Evolutionary conservation across 2,888 invertebrate species (phyloP).

Genomic region (Cyrtodaria siliqua): DNA sequence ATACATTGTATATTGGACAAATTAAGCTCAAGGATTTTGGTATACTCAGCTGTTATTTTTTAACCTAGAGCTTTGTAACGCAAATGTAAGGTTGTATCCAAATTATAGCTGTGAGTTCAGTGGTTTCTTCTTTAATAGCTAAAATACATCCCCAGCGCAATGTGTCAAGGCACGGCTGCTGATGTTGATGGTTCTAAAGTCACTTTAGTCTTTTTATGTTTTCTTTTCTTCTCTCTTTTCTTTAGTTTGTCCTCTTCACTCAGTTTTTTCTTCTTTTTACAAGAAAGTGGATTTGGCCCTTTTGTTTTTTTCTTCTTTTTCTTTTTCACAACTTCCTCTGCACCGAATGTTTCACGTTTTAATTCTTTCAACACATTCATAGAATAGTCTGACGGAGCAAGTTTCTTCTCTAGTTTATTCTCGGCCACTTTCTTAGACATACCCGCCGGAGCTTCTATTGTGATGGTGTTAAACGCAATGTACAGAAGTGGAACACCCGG

Average conservation of each 20-base stretch:
- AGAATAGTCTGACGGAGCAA: slow-evolving; percentile 81
- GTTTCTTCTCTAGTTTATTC: slow-evolving; percentile 87
- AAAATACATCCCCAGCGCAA: too few relatives aligned
- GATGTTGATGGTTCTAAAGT: slow-evolving; percentile 26
- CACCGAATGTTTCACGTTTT: slow-evolving; percentile 83
- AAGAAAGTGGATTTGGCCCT: slow-evolving; percentile 94
- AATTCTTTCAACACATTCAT: slow-evolving; percentile 82
- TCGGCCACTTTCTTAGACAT: slow-evolving; percentile 89
- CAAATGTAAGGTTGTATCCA: too few relatives aligned
- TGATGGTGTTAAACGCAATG: slow-evolving; percentile 94
- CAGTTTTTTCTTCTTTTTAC: slow-evolving; percentile 89
- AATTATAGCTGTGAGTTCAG: too few relatives aligned
- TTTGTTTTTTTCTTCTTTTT: slow-evolving; percentile 88
- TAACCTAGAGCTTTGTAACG: too few relatives aligned
- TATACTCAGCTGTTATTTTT: too few relatives aligned
- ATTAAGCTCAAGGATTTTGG: too few relatives aligned
- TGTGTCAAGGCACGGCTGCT: too few relatives aligned
- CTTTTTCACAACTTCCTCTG: slow-evolving; percentile 82
- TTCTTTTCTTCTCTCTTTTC: slow-evolving; percentile 51
- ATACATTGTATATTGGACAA: too few relatives aligned
- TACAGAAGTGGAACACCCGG: slow-evolving; percentile 94
- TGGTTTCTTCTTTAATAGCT: too few relatives aligned
- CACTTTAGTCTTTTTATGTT: slow-evolving; percentile 39
- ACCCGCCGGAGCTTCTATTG: slow-evolving; percentile 93
- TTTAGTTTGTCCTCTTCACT: slow-evolving; percentile 41